Evolutionary conservation across 2,797 vertebrate genomes (phyloP), one percentile per base, ranked within the genome.

Genomic region (Botia almorhae): DNA sequence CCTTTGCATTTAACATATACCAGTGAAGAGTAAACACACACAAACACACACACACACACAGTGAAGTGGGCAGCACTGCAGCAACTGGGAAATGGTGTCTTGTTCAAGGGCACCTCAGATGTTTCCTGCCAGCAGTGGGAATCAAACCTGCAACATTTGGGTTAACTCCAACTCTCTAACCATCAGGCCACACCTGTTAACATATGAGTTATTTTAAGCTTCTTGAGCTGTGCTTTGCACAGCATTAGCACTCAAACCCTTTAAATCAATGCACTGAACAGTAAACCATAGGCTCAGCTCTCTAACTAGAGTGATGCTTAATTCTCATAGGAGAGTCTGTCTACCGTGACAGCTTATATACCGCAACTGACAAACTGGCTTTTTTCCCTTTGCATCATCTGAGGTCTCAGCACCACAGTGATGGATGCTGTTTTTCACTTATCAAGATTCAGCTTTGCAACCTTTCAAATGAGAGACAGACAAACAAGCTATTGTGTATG

Each of bases 351-450:
- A 67, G 61, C 70, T 58, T 80, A 67, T 80, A 36, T 74, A 80
- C 61, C 14, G 50, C 33, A 73, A 29, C 48, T 80, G 77, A 80
- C 69, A 80, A 73, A 56, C 36, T 73, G 50, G 36, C 21, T 21
- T 67, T 63, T 65, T 56, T 36, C 69, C 16, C 39, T 56, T 60
- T 21, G 55, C 61, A 50, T 74, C 16, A 12, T 64, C 48, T 67
- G 51, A 74, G 61, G 21, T 74, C 70, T 67, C 36, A 4, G 16
- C 69, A 58, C 7, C 50, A 80, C 61, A 21, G 36, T 73, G 78
- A 74, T 48, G 70, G 48, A 67, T 73, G 61, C 70, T 67, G 69
- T 80, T 80, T 58, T 67, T 73, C 61, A 74, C 70, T 80, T 51
- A 80, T 74, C 61, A 58, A 65, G 16, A 33, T 56, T 60, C 76